Conservation (phyloP, 2,888 invertebrate genomes). For the Andrena chrysosceles region DNA sequence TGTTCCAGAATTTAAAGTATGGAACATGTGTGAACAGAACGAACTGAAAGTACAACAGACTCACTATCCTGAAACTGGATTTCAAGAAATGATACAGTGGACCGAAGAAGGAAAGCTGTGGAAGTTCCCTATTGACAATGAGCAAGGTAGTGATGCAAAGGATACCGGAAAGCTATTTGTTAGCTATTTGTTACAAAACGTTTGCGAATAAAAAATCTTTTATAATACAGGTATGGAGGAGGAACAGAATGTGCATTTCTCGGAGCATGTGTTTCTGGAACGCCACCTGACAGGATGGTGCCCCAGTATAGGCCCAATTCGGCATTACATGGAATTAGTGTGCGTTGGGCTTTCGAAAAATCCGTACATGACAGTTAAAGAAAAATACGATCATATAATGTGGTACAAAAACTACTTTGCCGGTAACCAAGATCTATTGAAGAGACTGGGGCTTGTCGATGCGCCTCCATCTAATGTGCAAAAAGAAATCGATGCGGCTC, state of each 20-base stretch:
- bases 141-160: slow-evolving; percentile 90
- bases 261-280: slow-evolving; percentile 98
- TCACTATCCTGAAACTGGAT: slow-evolving; percentile 94
- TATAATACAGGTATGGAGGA: slow-evolving; percentile 88
- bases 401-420: slow-evolving; percentile 97
- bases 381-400: slow-evolving; percentile 94
- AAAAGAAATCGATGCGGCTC: too few relatives aligned
- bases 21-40: slow-evolving; percentile 89
- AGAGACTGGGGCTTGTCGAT: slow-evolving; percentile 87
- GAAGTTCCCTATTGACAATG: slow-evolving; percentile 99
- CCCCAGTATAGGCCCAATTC: slow-evolving; percentile 94
- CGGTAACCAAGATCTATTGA: slow-evolving; percentile 90
- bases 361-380: slow-evolving; percentile 93
- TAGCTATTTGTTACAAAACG: neutral
- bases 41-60: slow-evolving; percentile 89
- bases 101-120: slow-evolving; percentile 97
- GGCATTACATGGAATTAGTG: slow-evolving; percentile 99
- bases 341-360: slow-evolving; percentile 97
- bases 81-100: slow-evolving; percentile 97
- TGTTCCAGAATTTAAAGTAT: slow-evolving; percentile 87
- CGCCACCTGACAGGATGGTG: slow-evolving; percentile 95
- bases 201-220: slow-evolving; percentile 20
- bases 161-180: neutral
- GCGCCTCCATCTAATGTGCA: neutral
- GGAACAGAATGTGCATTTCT: slow-evolving; percentile 90